Evolutionary conservation across 2,113 vertebrate genomes (phyloP).

Genomic region (Semnornis frantzii): DNA sequence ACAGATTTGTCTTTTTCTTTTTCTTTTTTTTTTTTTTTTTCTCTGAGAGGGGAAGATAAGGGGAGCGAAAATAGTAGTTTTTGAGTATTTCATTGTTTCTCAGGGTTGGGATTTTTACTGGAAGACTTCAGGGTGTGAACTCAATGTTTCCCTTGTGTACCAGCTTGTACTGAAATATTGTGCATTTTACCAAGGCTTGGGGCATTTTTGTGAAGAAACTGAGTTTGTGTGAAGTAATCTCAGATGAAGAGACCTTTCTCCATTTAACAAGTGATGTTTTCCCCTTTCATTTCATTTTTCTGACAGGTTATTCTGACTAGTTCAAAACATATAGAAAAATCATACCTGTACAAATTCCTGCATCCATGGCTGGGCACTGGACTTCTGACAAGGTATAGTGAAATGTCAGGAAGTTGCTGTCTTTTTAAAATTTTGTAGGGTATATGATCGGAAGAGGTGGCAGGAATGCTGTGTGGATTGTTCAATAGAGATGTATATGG

Average conservation of each 20-base stretch:
- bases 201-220: neutral
- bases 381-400: slow-evolving; percentile 88
- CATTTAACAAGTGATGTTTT: neutral
- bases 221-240: neutral
- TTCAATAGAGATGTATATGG: neutral
- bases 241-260: neutral
- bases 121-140: neutral
- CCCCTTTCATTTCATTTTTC: neutral
- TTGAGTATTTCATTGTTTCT: neutral
- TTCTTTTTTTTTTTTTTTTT: neutral
- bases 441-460: neutral
- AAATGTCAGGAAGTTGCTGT: neutral
- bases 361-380: slow-evolving; percentile 94
- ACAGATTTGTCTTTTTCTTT: neutral
- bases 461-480: neutral
- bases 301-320: slow-evolving; percentile 82
- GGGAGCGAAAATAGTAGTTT: neutral
- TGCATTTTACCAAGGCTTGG: neutral
- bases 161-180: neutral
- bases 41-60: neutral
- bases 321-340: slow-evolving; percentile 87
- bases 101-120: neutral
- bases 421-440: neutral
- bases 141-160: neutral
- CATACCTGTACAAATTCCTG: slow-evolving; percentile 85